These are phyloP conservation scores for Ceryle rudis DNA, from an alignment of 2,797 vertebrate genomes.

Conservation along the genomic window DNA sequence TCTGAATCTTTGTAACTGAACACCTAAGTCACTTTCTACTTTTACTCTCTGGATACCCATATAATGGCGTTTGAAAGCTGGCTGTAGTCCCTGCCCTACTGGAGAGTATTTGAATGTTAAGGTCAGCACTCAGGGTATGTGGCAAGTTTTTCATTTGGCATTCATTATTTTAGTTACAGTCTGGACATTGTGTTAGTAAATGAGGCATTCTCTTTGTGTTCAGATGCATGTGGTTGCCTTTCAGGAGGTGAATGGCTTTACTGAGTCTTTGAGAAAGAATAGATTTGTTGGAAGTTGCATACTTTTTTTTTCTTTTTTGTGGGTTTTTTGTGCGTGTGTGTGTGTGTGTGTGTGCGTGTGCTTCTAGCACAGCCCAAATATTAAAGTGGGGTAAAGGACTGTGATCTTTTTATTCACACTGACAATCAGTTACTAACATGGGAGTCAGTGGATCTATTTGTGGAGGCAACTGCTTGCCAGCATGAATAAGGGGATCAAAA, in stretches of 20 bases:
- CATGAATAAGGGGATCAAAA: constrained; percentile 62
- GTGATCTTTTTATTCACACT: constrained; percentile 22
- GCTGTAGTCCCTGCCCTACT: background rate
- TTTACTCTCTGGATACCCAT: background rate
- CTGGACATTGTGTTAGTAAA: background rate
- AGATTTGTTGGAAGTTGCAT: background rate
- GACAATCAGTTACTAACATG: constrained; percentile 42
- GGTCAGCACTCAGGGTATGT: background rate
- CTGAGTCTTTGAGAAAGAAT: background rate
- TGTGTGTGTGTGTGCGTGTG: too few relatives aligned
- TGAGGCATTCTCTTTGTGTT: background rate
- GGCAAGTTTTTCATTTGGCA: background rate
- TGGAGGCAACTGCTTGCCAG: constrained; percentile 37
- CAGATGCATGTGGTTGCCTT: background rate
- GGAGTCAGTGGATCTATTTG: constrained; percentile 55
- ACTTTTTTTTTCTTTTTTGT: background rate
- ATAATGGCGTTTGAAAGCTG: background rate
- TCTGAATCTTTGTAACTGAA: background rate
- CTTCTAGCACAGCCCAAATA: background rate
- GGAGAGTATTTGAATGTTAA: background rate
- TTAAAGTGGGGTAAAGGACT: background rate
- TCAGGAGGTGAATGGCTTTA: background rate
- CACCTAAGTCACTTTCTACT: background rate
- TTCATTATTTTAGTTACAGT: background rate
- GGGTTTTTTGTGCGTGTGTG: too few relatives aligned